Percentiles rank a stretch among this genome's conserved stretches.
phyloP scores from a whole-genome alignment of 1,140 invertebrate genomes.

The Drosophila auraria region DNA sequence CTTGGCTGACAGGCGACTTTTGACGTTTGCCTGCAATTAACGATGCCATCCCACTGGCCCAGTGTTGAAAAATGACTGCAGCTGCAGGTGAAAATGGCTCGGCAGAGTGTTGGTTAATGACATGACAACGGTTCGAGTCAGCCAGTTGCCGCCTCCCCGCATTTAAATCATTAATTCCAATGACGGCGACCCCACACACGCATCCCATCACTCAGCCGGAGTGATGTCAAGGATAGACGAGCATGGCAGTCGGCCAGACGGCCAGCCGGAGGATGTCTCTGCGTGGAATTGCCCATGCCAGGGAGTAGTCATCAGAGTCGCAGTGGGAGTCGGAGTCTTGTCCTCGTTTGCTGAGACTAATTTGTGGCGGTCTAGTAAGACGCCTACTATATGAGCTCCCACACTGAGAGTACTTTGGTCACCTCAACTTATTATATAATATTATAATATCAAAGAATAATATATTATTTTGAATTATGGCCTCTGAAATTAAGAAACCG shows the following conservation, averaged over 20 bases:
- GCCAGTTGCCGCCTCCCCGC: conserved; percentile 11
- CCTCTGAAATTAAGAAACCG: no score
- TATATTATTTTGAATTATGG: no score
- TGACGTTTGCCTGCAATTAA: conserved; percentile 82
- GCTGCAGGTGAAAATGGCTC: conserved; percentile 80
- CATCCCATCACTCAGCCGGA: conserved; percentile 52
- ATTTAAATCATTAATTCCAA: conserved; percentile 78
- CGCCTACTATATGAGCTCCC: conserved; percentile 39
- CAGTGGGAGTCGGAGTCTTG: conserved; percentile 27
- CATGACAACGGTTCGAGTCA: conserved; percentile 53
- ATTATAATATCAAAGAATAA: no score
- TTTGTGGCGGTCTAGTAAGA: conserved; percentile 54
- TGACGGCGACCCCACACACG: conserved; percentile 66
- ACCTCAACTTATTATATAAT: no score
- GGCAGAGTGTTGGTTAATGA: conserved; percentile 78
- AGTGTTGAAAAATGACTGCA: conserved; percentile 78
- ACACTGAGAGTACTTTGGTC: conserved; percentile 16
- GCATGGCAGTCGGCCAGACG: background rate
- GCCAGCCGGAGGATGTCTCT: conserved; percentile 15
- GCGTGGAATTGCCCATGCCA: conserved; percentile 8
- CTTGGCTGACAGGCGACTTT: conserved; percentile 71
- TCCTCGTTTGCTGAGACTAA: conserved; percentile 71
- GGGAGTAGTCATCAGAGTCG: conserved; percentile 10
- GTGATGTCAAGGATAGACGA: conserved; percentile 50
- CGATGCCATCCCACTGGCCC: conserved; percentile 48